phyloP scores from a whole-genome alignment of 2,113 vertebrate genomes.

The Zingel zingel region DNA sequence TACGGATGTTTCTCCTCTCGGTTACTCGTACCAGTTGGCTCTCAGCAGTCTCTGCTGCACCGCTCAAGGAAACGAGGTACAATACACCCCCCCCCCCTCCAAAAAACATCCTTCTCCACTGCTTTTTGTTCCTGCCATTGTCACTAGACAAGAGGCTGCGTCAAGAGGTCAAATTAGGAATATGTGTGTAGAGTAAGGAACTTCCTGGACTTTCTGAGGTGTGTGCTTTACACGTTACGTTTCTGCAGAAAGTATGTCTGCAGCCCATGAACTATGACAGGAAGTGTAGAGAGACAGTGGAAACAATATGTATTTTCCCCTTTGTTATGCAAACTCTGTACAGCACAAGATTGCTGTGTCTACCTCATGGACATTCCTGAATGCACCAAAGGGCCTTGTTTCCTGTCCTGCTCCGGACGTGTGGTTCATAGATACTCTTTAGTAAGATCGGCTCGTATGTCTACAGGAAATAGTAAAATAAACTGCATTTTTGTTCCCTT shows the following conservation, averaged over 20 bases:
- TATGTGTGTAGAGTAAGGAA: slow-evolving; percentile 48
- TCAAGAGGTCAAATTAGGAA: slow-evolving; percentile 75
- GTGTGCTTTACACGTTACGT: slow-evolving; percentile 12
- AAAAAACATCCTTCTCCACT: slow-evolving; percentile 74
- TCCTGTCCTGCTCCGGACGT: slow-evolving; percentile 51
- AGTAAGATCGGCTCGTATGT: slow-evolving; percentile 8
- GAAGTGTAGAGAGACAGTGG: slow-evolving; percentile 50
- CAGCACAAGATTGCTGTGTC: slow-evolving; percentile 17
- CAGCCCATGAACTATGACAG: slow-evolving; percentile 24
- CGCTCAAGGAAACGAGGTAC: slow-evolving; percentile 80
- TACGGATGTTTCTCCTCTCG: slow-evolving; percentile 53
- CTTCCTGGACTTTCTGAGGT: slow-evolving; percentile 65
- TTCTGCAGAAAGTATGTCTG: slow-evolving; percentile 42
- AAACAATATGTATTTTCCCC: slow-evolving; percentile 48
- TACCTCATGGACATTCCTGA: slow-evolving; percentile 55
- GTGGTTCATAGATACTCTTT: slow-evolving; percentile 37
- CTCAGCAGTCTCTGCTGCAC: slow-evolving; percentile 48
- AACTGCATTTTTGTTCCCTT: slow-evolving; percentile 29
- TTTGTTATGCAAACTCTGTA: slow-evolving; percentile 28
- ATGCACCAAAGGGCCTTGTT: slow-evolving; percentile 33
- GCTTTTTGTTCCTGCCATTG: slow-evolving; percentile 83
- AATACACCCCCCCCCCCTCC: slow-evolving; percentile 57
- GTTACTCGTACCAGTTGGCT: slow-evolving; percentile 58
- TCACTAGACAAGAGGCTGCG: slow-evolving; percentile 69
- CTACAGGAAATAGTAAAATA: slow-evolving; percentile 60